phyloP scores from a whole-genome alignment of 2,797 vertebrate genomes.

The Vipera ursinii region DNA sequence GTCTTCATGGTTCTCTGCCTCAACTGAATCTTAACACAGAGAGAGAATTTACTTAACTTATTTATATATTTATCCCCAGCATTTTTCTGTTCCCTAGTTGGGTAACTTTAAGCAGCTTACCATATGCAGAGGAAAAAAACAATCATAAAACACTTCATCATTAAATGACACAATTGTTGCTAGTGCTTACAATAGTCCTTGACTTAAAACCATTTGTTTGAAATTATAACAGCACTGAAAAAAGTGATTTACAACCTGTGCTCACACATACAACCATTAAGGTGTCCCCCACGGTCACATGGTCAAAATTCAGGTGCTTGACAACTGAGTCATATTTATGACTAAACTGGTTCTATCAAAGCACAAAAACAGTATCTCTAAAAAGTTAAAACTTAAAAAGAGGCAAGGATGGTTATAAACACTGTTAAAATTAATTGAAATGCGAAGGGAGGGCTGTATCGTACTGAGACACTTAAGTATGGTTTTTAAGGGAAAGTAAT shows the following conservation, averaged over 20 bases:
- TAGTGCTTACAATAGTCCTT: background rate
- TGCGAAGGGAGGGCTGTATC: background rate
- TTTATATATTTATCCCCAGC: background rate
- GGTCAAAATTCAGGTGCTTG: too few relatives aligned
- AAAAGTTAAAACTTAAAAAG: too few relatives aligned
- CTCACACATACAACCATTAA: rapidly evolving
- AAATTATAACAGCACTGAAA: background rate
- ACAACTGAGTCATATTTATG: too few relatives aligned
- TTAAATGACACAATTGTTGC: background rate
- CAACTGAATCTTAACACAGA: background rate
- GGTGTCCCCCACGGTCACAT: background rate
- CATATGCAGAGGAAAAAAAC: background rate
- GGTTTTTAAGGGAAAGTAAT: background rate
- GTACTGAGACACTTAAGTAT: background rate
- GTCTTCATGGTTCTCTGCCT: background rate
- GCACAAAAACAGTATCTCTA: too few relatives aligned
- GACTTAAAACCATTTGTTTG: background rate
- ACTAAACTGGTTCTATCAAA: too few relatives aligned
- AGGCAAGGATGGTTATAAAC: too few relatives aligned
- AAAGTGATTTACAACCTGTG: background rate
- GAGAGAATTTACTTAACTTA: background rate
- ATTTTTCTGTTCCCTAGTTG: background rate
- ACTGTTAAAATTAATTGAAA: too few relatives aligned
- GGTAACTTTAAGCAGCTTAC: background rate
- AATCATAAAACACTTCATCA: background rate